These are phyloP conservation scores for Mactromeris polynyma DNA, from an alignment of 2,888 invertebrate genomes.

Conservation along the genomic window DNA sequence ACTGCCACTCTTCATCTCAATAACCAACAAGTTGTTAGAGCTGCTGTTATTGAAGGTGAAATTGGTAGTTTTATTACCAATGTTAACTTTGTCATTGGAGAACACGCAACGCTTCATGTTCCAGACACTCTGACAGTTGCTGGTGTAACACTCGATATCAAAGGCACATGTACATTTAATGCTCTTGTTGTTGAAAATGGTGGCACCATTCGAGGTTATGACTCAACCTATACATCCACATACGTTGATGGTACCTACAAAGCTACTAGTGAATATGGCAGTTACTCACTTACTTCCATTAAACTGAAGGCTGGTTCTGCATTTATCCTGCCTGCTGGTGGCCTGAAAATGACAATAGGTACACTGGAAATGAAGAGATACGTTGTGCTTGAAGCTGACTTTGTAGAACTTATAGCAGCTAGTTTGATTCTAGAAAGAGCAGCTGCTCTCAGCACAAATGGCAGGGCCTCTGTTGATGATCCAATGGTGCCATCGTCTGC, in stretches of 20 bases:
- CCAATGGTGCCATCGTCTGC: conserved; percentile 55
- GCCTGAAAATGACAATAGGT: conserved; percentile 69
- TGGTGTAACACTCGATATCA: conserved; percentile 71
- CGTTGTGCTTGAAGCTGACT: conserved; percentile 73
- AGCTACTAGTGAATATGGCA: conserved; percentile 68
- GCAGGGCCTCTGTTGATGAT: conserved; percentile 54
- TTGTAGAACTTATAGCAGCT: conserved; percentile 71
- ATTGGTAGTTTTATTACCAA: conserved; percentile 66
- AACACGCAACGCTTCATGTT: conserved; percentile 74
- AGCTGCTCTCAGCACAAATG: conserved; percentile 74
- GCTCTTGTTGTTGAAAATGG: conserved; percentile 76
- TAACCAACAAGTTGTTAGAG: conserved; percentile 70
- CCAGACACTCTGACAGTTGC: conserved; percentile 76
- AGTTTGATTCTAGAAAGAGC: conserved; percentile 75
- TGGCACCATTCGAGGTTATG: conserved; percentile 68
- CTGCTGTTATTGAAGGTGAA: conserved; percentile 76
- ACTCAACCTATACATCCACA: conserved; percentile 73
- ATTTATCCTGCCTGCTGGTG: conserved; percentile 68
- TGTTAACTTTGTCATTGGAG: conserved; percentile 74
- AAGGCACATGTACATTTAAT: conserved; percentile 78
- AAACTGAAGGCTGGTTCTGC: conserved; percentile 73
- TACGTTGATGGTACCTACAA: conserved; percentile 73
- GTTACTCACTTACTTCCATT: conserved; percentile 70
- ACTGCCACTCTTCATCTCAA: conserved; percentile 75
- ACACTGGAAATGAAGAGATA: conserved; percentile 77